Evolutionary conservation across 2,888 invertebrate species (phyloP).

Genomic region (Gortyna flavago): DNA sequence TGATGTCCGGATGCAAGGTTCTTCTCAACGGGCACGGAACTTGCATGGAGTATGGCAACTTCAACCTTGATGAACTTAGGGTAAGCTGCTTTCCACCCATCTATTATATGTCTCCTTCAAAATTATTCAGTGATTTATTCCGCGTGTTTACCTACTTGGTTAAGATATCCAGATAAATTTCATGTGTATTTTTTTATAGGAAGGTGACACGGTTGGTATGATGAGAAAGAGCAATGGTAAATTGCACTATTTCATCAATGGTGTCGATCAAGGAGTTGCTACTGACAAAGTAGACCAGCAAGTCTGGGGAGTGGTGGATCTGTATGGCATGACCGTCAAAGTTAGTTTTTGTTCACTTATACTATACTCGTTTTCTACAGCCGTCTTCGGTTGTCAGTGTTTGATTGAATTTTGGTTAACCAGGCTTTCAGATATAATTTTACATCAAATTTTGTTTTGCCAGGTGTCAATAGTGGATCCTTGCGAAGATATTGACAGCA

Average conservation of each 20-base stretch:
- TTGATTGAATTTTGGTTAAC: background rate
- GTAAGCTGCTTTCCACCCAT: slow-evolving; percentile 80
- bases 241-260: slow-evolving; percentile 98
- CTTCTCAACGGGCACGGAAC: slow-evolving; percentile 99
- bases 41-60: slow-evolving; percentile 96
- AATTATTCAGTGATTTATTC: background rate
- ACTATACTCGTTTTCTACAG: background rate
- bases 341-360: slow-evolving; percentile 66
- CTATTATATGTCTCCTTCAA: too few species aligned
- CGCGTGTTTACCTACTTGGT: too few species aligned
- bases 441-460: slow-evolving; percentile 1
- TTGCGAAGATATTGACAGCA: slow-evolving; percentile 94
- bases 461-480: slow-evolving; percentile 96
- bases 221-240: slow-evolving; percentile 95
- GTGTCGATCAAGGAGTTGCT: slow-evolving; percentile 97
- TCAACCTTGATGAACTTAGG: slow-evolving; percentile 97
- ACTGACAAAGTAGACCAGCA: slow-evolving; percentile 94
- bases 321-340: slow-evolving; percentile 97
- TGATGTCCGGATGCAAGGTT: slow-evolving; percentile 99
- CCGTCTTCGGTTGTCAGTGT: background rate
- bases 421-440: background rate
- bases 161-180: too few species aligned
- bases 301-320: slow-evolving; percentile 98
- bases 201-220: slow-evolving; percentile 98
- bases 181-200: slow-evolving; percentile 83